These are phyloP conservation scores for Mohoua ochrocephala DNA, from an alignment of 2,113 vertebrate genomes.

Conservation along the genomic window DNA sequence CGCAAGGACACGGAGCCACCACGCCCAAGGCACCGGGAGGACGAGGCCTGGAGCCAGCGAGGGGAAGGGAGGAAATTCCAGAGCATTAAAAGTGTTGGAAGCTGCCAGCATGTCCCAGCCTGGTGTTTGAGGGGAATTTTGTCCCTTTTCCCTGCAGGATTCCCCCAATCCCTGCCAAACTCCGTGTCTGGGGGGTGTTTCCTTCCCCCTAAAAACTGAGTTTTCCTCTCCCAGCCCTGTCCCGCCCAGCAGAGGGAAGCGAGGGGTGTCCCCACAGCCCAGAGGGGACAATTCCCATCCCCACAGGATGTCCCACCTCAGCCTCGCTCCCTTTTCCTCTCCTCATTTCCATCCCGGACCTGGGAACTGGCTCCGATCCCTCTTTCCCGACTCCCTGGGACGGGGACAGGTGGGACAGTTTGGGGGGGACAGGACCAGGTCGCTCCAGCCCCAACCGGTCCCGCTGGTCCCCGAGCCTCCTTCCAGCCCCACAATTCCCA, in stretches of 20 bases:
- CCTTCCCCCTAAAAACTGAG: rapidly evolving
- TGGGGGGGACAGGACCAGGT: neutral
- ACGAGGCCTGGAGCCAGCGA: rapidly evolving
- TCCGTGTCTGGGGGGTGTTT: rapidly evolving
- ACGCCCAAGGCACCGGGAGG: rapidly evolving
- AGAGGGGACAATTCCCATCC: neutral
- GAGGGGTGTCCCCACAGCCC: neutral
- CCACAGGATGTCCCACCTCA: neutral
- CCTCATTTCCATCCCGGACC: neutral
- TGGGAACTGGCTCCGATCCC: neutral
- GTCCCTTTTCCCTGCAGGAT: neutral
- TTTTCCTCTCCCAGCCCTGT: neutral
- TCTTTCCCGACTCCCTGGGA: rapidly evolving
- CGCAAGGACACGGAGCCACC: neutral
- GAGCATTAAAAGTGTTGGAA: neutral
- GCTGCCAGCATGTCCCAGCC: neutral
- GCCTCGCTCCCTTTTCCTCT: neutral
- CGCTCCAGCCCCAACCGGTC: neutral
- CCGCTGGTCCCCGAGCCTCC: rapidly evolving
- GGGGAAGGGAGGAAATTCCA: neutral
- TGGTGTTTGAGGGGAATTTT: neutral
- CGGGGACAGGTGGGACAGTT: neutral
- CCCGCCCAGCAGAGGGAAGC: rapidly evolving
- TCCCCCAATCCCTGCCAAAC: rapidly evolving
- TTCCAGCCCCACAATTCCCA: rapidly evolving